Conservation (phyloP, 2,113 vertebrate species). For the Chascanopsetta lugubris region DNA sequence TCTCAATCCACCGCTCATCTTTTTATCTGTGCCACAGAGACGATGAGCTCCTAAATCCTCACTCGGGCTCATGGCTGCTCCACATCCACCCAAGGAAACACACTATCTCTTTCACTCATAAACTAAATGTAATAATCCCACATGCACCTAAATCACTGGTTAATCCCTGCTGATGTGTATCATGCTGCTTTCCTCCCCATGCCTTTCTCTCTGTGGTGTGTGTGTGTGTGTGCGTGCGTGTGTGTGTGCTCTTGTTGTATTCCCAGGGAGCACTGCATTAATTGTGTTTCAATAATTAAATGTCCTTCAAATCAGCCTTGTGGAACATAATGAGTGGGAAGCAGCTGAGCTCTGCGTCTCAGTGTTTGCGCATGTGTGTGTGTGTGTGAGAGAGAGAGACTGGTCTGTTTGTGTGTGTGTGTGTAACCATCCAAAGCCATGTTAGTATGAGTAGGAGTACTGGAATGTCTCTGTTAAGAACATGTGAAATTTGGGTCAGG, state of each 20-base stretch:
- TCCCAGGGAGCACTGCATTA: slow-evolving; percentile 57
- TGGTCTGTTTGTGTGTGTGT: slow-evolving; percentile 3
- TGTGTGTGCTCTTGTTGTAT: slow-evolving; percentile 38
- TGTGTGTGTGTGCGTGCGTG: slow-evolving; percentile 12
- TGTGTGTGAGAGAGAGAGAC: no score
- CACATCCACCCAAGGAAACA: slow-evolving; percentile 1
- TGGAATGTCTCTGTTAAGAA: slow-evolving; percentile 13
- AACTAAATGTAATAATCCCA: slow-evolving; percentile 64
- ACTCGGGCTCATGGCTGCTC: slow-evolving; percentile 17
- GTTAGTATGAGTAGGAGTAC: slow-evolving; percentile 5
- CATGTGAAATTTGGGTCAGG: slow-evolving; percentile 4
- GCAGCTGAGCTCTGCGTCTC: background rate
- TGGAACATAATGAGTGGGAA: slow-evolving; percentile 31
- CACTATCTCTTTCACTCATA: slow-evolving; percentile 39
- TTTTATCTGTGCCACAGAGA: slow-evolving; percentile 37
- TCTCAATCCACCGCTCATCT: slow-evolving; percentile 32
- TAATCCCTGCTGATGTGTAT: slow-evolving; percentile 47
- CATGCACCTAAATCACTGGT: slow-evolving; percentile 32
- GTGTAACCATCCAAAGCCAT: background rate
- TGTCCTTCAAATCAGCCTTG: slow-evolving; percentile 62
- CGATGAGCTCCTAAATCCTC: slow-evolving; percentile 47
- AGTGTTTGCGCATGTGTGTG: no score
- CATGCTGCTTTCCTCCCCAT: slow-evolving; percentile 26
- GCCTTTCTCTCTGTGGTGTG: slow-evolving; percentile 4
- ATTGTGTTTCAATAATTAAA: slow-evolving; percentile 77